phyloP scores from a whole-genome alignment of 2,113 vertebrate species.

The Condylura cristata region DNA sequence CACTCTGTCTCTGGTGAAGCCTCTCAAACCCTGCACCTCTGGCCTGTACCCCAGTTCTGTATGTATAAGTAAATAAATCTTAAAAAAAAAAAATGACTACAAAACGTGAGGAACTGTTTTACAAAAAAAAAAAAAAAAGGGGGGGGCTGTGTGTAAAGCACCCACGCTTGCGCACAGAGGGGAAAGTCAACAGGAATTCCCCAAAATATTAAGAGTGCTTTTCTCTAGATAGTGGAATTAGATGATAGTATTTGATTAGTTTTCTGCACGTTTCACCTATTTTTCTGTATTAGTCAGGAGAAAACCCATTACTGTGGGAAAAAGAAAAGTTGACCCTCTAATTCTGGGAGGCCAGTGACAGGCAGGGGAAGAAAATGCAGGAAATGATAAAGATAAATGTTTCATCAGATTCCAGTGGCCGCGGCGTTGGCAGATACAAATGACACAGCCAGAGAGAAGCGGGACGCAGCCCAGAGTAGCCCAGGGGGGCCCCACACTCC shows the following conservation, averaged over 20 bases:
- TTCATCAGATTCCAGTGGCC: not conserved
- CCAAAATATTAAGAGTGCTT: not conserved
- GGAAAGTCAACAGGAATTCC: not conserved
- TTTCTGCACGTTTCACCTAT: not conserved
- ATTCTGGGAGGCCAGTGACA: not conserved
- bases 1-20: no score
- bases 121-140: not conserved
- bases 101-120: not conserved
- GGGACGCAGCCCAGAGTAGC: no score
- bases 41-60: no score
- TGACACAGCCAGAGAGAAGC: not conserved
- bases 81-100: no score
- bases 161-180: not conserved
- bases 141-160: not conserved
- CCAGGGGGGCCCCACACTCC: no score
- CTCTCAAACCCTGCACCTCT: no score
- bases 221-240: not conserved
- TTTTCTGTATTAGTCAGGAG: not conserved
- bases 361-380: not conserved
- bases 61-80: no score
- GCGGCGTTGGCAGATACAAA: fast-evolving
- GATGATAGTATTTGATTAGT: not conserved
- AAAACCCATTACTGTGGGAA: not conserved
- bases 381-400: not conserved
- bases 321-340: not conserved